Evolutionary conservation across 2,113 vertebrate genomes (phyloP).

Genomic region (Corynorhinus townsendii): DNA sequence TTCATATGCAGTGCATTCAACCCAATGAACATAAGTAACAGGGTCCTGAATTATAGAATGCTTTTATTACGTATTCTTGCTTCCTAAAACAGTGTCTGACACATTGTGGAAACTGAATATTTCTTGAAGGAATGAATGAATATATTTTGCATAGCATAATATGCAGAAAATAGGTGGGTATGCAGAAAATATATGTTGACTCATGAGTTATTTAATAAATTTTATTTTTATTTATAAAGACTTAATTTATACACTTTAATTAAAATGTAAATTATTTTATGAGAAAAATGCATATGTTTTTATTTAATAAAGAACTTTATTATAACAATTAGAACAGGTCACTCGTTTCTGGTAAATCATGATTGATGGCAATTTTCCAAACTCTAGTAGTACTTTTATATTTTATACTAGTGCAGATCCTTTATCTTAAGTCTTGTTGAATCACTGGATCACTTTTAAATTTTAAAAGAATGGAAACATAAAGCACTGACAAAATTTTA

Average conservation of each 20-base stretch:
- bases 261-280: not conserved
- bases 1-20: not conserved
- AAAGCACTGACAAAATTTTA: not conserved
- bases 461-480: conserved; percentile 17
- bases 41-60: not conserved
- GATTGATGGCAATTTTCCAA: not conserved
- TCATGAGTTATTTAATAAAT: not conserved
- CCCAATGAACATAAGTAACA: not conserved
- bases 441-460: not conserved
- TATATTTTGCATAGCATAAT: not conserved
- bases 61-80: not conserved
- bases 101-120: not conserved
- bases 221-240: not conserved
- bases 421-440: not conserved
- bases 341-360: not conserved
- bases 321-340: not conserved
- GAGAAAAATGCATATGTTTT: not conserved
- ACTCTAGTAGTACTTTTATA: not conserved
- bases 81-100: not conserved
- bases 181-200: not conserved
- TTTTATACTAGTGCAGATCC: not conserved
- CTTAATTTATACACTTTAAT: not conserved
- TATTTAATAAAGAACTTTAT: not conserved
- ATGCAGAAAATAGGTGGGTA: not conserved
- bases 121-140: not conserved